phyloP scores from a whole-genome alignment of 2,113 vertebrate species.

The Spilogale gracilis region DNA sequence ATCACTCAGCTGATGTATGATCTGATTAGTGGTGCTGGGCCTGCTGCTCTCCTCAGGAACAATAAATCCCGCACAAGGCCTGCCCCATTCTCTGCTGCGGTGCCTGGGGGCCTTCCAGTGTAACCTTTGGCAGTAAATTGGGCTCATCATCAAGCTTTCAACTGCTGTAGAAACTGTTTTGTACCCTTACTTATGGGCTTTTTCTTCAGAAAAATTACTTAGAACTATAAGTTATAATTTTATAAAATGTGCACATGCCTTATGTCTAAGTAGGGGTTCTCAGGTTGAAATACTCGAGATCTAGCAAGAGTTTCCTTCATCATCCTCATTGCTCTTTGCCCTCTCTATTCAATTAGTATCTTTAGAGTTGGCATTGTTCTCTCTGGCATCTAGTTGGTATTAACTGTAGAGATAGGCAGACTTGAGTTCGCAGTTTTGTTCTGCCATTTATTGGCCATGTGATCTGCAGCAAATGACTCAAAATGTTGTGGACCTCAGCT shows the following conservation, averaged over 20 bases:
- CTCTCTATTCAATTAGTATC: neutral
- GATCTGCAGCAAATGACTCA: neutral
- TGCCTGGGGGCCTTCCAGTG: constrained; percentile 33
- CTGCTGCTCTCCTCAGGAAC: neutral
- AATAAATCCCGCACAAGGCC: constrained; percentile 67
- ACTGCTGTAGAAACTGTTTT: neutral
- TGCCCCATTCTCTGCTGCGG: neutral
- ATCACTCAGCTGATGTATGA: constrained; percentile 66
- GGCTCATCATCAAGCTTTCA: constrained; percentile 22
- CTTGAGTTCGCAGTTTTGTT: neutral
- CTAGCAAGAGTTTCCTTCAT: neutral
- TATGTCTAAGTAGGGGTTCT: neutral
- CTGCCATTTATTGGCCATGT: neutral
- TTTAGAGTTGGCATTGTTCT: neutral
- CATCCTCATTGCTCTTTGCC: neutral
- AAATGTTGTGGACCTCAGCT: neutral
- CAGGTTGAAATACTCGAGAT: neutral
- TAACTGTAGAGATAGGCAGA: neutral
- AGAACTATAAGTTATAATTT: neutral
- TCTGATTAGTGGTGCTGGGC: constrained; percentile 64
- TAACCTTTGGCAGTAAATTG: constrained; percentile 66
- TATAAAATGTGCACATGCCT: neutral
- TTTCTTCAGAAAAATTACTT: constrained; percentile 32
- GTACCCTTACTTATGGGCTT: constrained; percentile 30
- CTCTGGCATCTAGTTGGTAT: neutral